phyloP scores from a whole-genome alignment of 2,113 vertebrate genomes.

The Sclerurus mexicanus region DNA sequence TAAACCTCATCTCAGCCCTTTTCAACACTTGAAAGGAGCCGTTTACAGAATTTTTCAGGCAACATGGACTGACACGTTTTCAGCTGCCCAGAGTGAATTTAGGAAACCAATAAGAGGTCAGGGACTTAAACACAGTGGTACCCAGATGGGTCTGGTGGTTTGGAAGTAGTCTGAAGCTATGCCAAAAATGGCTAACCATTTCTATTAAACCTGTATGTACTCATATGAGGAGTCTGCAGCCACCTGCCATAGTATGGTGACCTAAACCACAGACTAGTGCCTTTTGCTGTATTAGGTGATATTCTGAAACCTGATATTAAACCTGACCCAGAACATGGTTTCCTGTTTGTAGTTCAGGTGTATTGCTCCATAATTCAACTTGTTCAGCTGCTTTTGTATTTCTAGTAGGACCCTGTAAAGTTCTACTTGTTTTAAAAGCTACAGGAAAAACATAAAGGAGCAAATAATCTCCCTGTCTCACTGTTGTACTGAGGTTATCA shows the following conservation, averaged over 20 bases:
- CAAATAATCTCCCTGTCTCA: neutral
- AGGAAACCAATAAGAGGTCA: neutral
- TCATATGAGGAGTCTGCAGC: neutral
- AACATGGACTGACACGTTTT: neutral
- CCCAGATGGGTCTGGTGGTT: neutral
- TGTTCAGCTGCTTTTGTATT: neutral
- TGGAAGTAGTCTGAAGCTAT: neutral
- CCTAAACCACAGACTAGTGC: neutral
- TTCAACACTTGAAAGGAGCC: neutral
- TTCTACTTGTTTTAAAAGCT: neutral
- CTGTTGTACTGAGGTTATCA: neutral
- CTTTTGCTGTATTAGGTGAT: fast-evolving
- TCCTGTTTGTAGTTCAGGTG: neutral
- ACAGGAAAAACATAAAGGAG: neutral
- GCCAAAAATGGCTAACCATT: neutral
- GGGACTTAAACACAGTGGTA: neutral
- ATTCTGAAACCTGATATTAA: neutral
- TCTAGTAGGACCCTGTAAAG: neutral
- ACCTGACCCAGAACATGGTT: neutral
- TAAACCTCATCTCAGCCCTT: neutral
- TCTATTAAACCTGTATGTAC: neutral
- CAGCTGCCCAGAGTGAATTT: neutral
- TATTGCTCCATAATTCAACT: neutral
- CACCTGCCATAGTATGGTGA: neutral
- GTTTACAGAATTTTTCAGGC: neutral